Evolutionary conservation across 2,888 invertebrate genomes (phyloP), one percentile per base, ranked within the genome.

Genomic region (Nomada hirtipes): DNA sequence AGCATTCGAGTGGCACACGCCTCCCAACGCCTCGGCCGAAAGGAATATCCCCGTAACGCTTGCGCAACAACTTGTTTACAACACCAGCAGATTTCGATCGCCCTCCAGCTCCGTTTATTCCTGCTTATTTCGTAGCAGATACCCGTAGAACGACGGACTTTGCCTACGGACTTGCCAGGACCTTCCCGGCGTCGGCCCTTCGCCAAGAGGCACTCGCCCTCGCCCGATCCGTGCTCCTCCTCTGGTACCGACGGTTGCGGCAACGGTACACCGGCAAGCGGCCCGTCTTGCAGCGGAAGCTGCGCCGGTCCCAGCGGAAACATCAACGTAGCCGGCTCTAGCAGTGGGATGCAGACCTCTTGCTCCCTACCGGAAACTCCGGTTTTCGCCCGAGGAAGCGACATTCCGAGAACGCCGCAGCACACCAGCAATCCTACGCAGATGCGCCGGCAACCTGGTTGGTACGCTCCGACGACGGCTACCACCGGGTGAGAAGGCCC

Each of bases 301-400:
- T n/a, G n/a, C n/a, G n/a, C n/a, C n/a, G n/a, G n/a, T n/a, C n/a
- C n/a, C 84, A 97, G 97, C 93, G 97, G 96, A 18, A 90, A 97
- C 7, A 82, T 36, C 36, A 36, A 36, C 36, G 36, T 93, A 88
- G 84, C 70, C 86, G 87, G 93, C 86, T 93, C 93, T 53, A 94
- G 84, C 15, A 52, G 60, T 92, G 94, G 95, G 76, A 94, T 97
- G 93, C 97, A 97, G 93, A 97, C 97, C 4, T 97, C 97, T 0
- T 97, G 97, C 88, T 97, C 97, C 90, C 94, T 98, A 78, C 98
- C 98, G n/a, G 98, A 98, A 94, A 98, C 98, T 1, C 97, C 98
- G 0, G 97, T 98, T 82, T 98, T 98, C 93, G 97, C 97, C 4
- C 95, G 98, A 86, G 97, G 97, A 76, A 93, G 97, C 94, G 97